Evolutionary conservation across 2,888 invertebrate species (phyloP).

Genomic region (Chrysomela aeneicollis): DNA sequence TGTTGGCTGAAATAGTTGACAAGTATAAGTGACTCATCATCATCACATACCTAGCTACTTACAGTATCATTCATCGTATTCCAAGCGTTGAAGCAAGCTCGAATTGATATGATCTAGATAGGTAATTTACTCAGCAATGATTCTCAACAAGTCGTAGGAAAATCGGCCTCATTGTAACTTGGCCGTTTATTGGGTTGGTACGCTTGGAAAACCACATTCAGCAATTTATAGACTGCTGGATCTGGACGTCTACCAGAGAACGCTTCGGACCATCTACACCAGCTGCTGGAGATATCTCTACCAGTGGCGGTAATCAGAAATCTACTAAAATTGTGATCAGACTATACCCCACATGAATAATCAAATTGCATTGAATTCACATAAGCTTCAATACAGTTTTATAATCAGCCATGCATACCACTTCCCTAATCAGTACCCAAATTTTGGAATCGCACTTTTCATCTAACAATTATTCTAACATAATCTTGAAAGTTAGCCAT

Average conservation of each 20-base stretch:
- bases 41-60: no score
- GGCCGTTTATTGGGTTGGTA: conserved; percentile 23
- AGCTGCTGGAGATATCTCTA: conserved; percentile 22
- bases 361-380: no score
- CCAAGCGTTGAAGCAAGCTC: neutral
- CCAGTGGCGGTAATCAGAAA: neutral
- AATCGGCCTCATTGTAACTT: conserved; percentile 40
- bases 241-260: conserved; percentile 36
- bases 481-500: no score
- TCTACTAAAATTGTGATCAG: no score
- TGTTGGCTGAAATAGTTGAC: no score
- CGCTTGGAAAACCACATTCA: conserved; percentile 16
- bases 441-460: no score
- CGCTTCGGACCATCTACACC: conserved; percentile 33
- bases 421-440: no score
- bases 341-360: no score
- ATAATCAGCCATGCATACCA: no score
- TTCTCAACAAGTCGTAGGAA: conserved; percentile 39
- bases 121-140: conserved; percentile 44
- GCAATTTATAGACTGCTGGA: conserved; percentile 17
- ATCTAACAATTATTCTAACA: no score
- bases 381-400: no score
- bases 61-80: neutral
- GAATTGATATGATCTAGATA: conserved; percentile 2
- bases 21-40: no score